These are phyloP conservation scores for Prosapia bicincta DNA, from an alignment of 2,888 invertebrate species.

Conservation along the genomic window DNA sequence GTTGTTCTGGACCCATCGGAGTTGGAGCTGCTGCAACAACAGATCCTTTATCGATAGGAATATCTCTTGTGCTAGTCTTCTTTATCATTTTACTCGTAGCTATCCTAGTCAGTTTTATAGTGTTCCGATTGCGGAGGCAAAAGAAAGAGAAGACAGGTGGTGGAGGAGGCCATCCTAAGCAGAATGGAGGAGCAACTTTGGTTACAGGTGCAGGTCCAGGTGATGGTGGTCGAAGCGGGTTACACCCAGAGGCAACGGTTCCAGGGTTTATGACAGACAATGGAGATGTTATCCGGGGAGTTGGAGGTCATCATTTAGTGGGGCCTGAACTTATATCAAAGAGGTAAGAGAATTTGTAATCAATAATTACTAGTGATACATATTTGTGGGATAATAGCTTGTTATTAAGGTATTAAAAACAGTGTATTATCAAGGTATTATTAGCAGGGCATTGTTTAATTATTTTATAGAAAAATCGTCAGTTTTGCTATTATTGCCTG, in stretches of 20 bases:
- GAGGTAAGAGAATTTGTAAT: no score
- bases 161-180: slow-evolving; percentile 60
- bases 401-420: no score
- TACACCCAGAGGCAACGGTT: slow-evolving; percentile 46
- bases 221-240: slow-evolving; percentile 44
- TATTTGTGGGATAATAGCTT: no score
- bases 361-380: no score
- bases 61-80: slow-evolving; percentile 90
- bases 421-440: no score
- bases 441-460: no score
- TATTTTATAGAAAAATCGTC: no score
- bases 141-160: slow-evolving; percentile 80
- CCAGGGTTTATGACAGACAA: slow-evolving; percentile 65
- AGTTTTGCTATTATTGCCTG: no score
- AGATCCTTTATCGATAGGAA: slow-evolving; percentile 87
- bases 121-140: slow-evolving; percentile 83
- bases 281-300: slow-evolving; percentile 70
- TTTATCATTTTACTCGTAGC: slow-evolving; percentile 87
- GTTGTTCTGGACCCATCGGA: slow-evolving; percentile 71
- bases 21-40: slow-evolving; percentile 72
- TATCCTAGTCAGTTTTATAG: slow-evolving; percentile 87
- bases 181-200: slow-evolving; percentile 66
- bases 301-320: slow-evolving; percentile 71
- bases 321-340: slow-evolving; percentile 84
- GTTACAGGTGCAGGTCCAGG: slow-evolving; percentile 64